Evolutionary conservation across 2,797 vertebrate species (phyloP).

Genomic region (Buceros bicornis): DNA sequence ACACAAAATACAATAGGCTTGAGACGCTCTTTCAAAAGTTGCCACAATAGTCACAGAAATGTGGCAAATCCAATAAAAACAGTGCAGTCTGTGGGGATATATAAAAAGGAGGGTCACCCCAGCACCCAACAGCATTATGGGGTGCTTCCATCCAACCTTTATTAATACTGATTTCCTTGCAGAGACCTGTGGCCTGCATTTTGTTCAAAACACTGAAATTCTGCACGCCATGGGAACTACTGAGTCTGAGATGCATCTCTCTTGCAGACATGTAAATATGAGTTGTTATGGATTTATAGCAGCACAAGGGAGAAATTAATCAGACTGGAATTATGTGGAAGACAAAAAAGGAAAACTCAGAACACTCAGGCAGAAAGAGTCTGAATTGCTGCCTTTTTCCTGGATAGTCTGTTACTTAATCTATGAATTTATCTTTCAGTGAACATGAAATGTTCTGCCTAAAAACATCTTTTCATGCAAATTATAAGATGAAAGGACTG

Average conservation of each 20-base stretch:
- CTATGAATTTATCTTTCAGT: constrained; percentile 78
- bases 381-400: constrained; percentile 63
- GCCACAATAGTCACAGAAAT: not conserved
- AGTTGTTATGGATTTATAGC: not conserved
- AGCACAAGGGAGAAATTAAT: not conserved
- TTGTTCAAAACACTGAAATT: not conserved
- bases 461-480: constrained; percentile 86
- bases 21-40: not conserved
- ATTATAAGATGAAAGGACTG: constrained; percentile 81
- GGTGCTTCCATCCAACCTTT: not conserved
- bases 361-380: constrained; percentile 55
- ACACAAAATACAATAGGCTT: not conserved
- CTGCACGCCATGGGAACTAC: not conserved
- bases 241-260: not conserved
- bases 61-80: not conserved
- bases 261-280: not conserved
- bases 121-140: not conserved
- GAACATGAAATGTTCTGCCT: constrained; percentile 82
- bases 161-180: not conserved
- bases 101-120: not conserved
- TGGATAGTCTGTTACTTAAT: constrained; percentile 79
- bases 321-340: constrained; percentile 66
- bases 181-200: not conserved
- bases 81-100: not conserved
- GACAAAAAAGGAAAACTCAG: constrained; percentile 81